A percentile compares a stretch with the other conserved stretches of the same genome.
phyloP scores from a whole-genome alignment of 2,113 vertebrate species.

The Pangasianodon hypophthalmus region DNA sequence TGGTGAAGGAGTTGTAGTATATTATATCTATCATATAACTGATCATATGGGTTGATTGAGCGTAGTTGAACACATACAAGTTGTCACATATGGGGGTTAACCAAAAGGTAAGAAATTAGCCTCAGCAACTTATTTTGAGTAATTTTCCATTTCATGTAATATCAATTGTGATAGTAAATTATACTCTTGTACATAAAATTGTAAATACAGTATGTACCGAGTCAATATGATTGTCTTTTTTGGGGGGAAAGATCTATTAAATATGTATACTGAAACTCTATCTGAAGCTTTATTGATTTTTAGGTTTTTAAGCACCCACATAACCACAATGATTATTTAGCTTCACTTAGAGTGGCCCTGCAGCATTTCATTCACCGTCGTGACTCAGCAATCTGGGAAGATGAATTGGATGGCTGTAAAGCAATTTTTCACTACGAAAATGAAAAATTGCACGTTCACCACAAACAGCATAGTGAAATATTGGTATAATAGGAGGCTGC shows the following conservation, averaged over 20 bases:
- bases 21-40: constrained; percentile 18
- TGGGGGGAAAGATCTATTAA: constrained; percentile 73
- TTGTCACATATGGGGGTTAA: neutral
- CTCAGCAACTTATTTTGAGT: constrained; percentile 60
- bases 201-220: constrained; percentile 73
- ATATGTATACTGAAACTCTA: constrained; percentile 65
- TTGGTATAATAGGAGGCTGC: neutral
- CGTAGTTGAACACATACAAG: constrained; percentile 11
- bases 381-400: neutral
- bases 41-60: neutral
- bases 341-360: neutral
- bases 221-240: constrained; percentile 73
- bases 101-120: constrained; percentile 64
- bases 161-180: constrained; percentile 74
- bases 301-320: neutral
- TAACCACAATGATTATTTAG: constrained; percentile 10
- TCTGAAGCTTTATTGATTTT: constrained; percentile 5
- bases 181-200: constrained; percentile 77
- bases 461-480: neutral
- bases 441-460: neutral
- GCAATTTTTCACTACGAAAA: neutral
- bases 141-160: constrained; percentile 65
- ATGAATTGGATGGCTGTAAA: neutral
- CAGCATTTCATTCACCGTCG: neutral
- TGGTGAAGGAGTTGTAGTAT: neutral